phyloP scores from a whole-genome alignment of 2,888 invertebrate species.

The Cecidostiba fungosa region DNA sequence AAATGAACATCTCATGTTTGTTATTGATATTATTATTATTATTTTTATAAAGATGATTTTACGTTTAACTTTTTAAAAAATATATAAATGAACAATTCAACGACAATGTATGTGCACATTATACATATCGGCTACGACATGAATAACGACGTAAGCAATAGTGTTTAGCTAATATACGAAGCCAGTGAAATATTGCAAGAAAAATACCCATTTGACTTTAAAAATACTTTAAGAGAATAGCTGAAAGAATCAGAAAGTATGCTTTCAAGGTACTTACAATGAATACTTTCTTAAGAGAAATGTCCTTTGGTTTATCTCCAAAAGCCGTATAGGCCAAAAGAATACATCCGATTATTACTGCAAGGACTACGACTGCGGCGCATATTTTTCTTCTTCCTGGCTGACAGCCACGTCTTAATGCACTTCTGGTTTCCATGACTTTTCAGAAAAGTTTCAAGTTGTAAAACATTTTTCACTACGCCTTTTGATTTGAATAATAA shows the following conservation, averaged over 20 bases:
- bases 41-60: not conserved
- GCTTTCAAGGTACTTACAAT: slow-evolving; percentile 69
- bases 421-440: slow-evolving; percentile 68
- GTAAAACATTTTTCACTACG: slow-evolving; percentile 5
- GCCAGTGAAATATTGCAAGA: not conserved
- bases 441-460: slow-evolving; percentile 34
- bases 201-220: not conserved
- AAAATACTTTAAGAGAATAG: slow-evolving; percentile 4
- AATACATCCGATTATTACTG: slow-evolving; percentile 68
- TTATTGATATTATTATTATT: not conserved
- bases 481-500: not conserved
- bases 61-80: no score
- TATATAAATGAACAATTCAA: no score
- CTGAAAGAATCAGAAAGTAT: not conserved
- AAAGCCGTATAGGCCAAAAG: slow-evolving; percentile 73
- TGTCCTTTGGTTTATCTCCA: slow-evolving; percentile 61
- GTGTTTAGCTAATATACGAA: not conserved
- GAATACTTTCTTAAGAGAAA: slow-evolving; percentile 69
- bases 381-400: slow-evolving; percentile 68
- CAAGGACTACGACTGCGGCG: slow-evolving; percentile 69
- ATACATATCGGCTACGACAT: not conserved
- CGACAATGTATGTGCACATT: no score
- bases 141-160: not conserved
- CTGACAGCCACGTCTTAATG: slow-evolving; percentile 66
- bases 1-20: not conserved